Evolutionary conservation across 2,113 vertebrate species (phyloP).

Genomic region (Malurus elegans): DNA sequence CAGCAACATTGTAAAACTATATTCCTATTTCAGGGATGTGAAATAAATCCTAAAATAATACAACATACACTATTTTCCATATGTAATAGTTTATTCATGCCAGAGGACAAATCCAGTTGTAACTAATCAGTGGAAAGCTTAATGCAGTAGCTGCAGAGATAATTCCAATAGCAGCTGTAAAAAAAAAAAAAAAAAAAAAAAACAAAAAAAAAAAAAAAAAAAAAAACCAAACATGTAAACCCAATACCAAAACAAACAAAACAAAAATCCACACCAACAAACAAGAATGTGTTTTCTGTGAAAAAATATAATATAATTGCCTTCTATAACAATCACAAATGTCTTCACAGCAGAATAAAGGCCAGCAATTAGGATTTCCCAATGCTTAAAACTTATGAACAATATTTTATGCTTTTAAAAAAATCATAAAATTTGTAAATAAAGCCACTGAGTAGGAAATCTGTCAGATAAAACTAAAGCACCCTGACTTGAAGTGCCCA

Average conservation of each 20-base stretch:
- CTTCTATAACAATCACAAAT: neutral
- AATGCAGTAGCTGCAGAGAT: neutral
- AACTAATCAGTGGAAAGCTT: neutral
- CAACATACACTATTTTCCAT: neutral
- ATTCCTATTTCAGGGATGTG: neutral
- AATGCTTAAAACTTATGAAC: neutral
- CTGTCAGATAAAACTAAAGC: neutral
- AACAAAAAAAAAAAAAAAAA: neutral
- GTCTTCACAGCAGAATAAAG: neutral
- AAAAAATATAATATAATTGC: neutral
- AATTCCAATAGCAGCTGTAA: neutral
- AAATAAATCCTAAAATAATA: slow-evolving; percentile 5
- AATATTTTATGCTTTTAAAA: neutral
- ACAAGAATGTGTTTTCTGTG: neutral
- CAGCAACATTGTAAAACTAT: neutral
- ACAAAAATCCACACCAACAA: neutral
- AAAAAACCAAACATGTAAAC: neutral
- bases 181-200: neutral
- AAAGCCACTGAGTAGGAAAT: neutral
- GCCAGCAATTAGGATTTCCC: neutral
- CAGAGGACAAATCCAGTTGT: neutral
- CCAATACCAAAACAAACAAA: neutral
- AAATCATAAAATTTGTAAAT: neutral
- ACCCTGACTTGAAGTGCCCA: neutral
- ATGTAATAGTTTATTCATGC: neutral